These are phyloP conservation scores for Lamellibrachia luymesi DNA, from an alignment of 1,140 invertebrate species.

Conservation along the genomic window DNA sequence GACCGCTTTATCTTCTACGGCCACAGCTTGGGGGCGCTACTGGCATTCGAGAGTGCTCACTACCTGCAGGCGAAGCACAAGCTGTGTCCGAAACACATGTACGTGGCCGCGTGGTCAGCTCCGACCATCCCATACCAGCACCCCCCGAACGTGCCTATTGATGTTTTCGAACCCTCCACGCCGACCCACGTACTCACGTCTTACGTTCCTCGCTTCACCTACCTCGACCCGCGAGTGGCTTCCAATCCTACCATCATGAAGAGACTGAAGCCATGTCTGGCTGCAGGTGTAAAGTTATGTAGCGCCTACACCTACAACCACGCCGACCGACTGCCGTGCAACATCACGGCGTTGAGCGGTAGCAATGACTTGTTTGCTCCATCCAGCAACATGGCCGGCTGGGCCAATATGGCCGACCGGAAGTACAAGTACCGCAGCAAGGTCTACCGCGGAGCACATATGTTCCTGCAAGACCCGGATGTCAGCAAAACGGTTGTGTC, in stretches of 20 bases:
- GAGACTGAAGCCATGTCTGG: not conserved
- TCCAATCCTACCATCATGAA: not conserved
- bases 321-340: not conserved
- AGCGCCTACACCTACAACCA: not conserved
- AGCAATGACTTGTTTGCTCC: not conserved
- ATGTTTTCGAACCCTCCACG: not conserved
- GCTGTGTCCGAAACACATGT: not conserved
- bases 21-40: not conserved
- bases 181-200: not conserved
- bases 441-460: not conserved
- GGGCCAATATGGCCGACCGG: not conserved
- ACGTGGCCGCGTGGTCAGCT: not conserved
- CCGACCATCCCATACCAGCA: not conserved
- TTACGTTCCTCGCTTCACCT: not conserved
- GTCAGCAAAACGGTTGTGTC: not conserved
- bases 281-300: not conserved
- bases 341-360: not conserved
- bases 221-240: not conserved
- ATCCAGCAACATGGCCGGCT: not conserved
- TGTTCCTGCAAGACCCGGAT: not conserved
- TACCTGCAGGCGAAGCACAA: not conserved
- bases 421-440: slow-evolving; percentile 4
- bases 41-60: not conserved
- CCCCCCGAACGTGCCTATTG: not conserved
- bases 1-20: not conserved